Conservation (phyloP, 1,140 invertebrate genomes). For the Odontomachus brunneus region DNA sequence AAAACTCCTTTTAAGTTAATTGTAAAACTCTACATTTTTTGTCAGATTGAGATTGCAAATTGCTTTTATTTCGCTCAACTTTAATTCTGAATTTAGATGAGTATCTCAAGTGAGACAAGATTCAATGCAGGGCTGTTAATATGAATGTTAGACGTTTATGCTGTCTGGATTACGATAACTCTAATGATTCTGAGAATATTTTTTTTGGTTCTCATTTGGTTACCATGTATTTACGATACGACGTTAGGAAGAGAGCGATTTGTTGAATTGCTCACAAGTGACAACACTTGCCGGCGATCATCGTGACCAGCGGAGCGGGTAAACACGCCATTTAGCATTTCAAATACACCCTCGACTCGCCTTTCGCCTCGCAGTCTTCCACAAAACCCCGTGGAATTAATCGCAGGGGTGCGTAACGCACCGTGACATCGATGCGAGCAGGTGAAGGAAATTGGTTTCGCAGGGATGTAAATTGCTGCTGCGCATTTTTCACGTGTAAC, state of each 20-base stretch:
- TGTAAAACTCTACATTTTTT: too few species aligned
- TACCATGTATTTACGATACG: neutral
- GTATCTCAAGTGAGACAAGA: too few species aligned
- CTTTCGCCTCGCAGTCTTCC: constrained; percentile 30
- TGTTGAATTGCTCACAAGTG: constrained; percentile 2
- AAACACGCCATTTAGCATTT: constrained; percentile 70
- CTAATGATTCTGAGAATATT: neutral
- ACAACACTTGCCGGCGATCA: constrained; percentile 11
- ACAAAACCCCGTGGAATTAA: constrained; percentile 70
- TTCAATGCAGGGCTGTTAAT: too few species aligned
- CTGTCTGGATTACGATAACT: neutral
- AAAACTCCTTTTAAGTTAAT: too few species aligned
- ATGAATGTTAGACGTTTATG: too few species aligned
- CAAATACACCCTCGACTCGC: constrained; percentile 8
- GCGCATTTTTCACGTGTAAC: constrained; percentile 12
- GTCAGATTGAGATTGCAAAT: too few species aligned
- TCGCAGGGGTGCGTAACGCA: constrained; percentile 71
- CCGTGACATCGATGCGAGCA: constrained; percentile 78
- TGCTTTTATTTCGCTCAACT: too few species aligned
- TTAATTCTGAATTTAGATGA: too few species aligned
- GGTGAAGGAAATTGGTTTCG: constrained; percentile 77
- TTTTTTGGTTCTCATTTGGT: neutral
- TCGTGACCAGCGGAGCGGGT: constrained; percentile 62
- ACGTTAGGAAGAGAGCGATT: neutral
- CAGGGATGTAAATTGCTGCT: constrained; percentile 20